These are phyloP conservation scores for Peromyscus eremicus DNA, from an alignment of 2,797 vertebrate species.

Conservation along the genomic window DNA sequence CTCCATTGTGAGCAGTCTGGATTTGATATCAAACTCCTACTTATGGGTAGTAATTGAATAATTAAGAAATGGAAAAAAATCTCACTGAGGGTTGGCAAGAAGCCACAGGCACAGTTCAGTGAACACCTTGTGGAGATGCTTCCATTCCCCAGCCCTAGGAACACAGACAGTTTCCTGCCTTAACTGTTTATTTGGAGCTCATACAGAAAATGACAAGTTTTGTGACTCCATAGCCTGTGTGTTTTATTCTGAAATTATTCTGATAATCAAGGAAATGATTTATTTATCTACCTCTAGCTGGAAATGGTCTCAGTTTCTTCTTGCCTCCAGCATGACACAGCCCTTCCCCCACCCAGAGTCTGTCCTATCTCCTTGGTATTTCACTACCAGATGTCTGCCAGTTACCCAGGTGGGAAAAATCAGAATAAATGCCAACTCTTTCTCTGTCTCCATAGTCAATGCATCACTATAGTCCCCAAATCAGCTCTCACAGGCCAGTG, in stretches of 20 bases:
- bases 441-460: too few relatives aligned
- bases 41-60: conserved; percentile 77
- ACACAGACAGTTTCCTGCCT: conserved; percentile 57
- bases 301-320: neutral
- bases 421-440: neutral
- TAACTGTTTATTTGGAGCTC: conserved; percentile 72
- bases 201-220: conserved; percentile 40
- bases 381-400: neutral
- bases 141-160: conserved; percentile 53
- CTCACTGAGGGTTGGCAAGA: conserved; percentile 72
- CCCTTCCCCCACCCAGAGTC: neutral
- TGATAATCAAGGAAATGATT: conserved; percentile 37
- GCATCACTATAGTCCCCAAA: neutral
- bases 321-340: neutral
- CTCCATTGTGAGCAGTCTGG: neutral
- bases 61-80: conserved; percentile 76
- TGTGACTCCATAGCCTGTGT: conserved; percentile 43
- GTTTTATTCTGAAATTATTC: conserved; percentile 60
- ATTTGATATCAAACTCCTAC: conserved; percentile 62
- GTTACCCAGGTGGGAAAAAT: neutral
- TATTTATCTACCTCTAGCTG: neutral
- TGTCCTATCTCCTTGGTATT: neutral
- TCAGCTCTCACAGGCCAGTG: neutral
- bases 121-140: conserved; percentile 63
- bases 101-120: conserved; percentile 51